Evolutionary conservation across 2,888 invertebrate species (phyloP).

Genomic region (Diploptera punctata): DNA sequence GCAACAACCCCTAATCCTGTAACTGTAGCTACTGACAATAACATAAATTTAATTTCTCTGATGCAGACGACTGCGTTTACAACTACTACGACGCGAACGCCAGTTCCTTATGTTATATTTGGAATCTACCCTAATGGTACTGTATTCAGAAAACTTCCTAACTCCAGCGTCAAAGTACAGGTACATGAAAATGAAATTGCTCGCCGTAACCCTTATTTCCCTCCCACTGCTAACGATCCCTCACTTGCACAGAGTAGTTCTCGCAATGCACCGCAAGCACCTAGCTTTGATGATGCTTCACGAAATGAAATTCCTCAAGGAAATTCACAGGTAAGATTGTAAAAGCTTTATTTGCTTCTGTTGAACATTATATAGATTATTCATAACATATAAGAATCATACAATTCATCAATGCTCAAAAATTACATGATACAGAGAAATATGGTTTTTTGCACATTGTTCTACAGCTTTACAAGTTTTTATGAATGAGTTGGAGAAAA

Average conservation of each 20-base stretch:
- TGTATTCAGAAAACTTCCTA: slow-evolving; percentile 79
- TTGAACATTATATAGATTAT: no score
- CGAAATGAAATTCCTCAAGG: neutral
- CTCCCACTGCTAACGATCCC: slow-evolving; percentile 39
- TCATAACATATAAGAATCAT: no score
- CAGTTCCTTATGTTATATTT: slow-evolving; percentile 70
- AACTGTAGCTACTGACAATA: slow-evolving; percentile 46
- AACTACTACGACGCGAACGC: slow-evolving; percentile 54
- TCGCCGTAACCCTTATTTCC: slow-evolving; percentile 37
- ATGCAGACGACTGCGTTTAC: slow-evolving; percentile 42
- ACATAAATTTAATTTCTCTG: slow-evolving; percentile 24
- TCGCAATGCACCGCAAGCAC: neutral
- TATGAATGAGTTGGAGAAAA: no score
- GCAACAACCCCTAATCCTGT: slow-evolving; percentile 47
- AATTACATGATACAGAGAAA: no score
- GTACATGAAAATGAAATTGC: slow-evolving; percentile 42
- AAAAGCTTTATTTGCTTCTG: no score
- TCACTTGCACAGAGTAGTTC: neutral
- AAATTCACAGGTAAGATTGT: no score
- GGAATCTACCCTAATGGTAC: slow-evolving; percentile 81
- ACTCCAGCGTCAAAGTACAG: slow-evolving; percentile 50
- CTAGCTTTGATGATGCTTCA: neutral
- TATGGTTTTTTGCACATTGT: no score
- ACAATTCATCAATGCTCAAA: no score
- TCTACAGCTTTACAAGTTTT: no score